Percentiles rank a stretch among this genome's conserved stretches.
These are phyloP conservation scores for Heliconius erato DNA, from an alignment of 2,888 invertebrate genomes.

Conservation along the genomic window DNA sequence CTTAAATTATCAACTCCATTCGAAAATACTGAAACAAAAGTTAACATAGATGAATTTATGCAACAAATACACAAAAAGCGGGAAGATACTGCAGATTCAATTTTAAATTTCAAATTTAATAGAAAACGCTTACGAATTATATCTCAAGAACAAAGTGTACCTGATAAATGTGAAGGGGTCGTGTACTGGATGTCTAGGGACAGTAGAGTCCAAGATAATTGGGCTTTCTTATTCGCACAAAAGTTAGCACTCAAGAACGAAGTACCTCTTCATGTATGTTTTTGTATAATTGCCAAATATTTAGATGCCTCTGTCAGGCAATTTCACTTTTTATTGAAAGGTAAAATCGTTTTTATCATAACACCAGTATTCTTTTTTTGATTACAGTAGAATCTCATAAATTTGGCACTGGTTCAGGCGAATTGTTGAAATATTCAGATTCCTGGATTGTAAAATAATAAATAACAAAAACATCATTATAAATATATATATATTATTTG, in stretches of 20 bases:
- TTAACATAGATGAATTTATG: conserved; percentile 67
- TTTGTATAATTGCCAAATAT: conserved; percentile 92
- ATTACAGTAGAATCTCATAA: not conserved
- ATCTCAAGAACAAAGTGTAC: conserved; percentile 87
- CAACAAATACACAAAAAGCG: conserved; percentile 77
- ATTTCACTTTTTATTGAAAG: conserved; percentile 92
- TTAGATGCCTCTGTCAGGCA: conserved; percentile 93
- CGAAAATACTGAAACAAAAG: conserved; percentile 54
- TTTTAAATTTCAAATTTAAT: conserved; percentile 90
- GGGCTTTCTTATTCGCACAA: conserved; percentile 96
- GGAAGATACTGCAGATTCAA: conserved; percentile 83
- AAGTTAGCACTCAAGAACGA: conserved; percentile 92
- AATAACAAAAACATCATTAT: too few species aligned
- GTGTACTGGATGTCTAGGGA: conserved; percentile 97
- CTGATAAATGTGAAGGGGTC: conserved; percentile 86
- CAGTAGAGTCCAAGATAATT: conserved; percentile 95
- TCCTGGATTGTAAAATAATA: too few species aligned
- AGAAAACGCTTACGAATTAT: conserved; percentile 91
- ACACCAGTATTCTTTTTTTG: not conserved
- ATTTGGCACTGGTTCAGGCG: not conserved
- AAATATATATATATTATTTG: too few species aligned
- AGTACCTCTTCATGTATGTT: conserved; percentile 92
- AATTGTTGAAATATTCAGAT: too few species aligned
- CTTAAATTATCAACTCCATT: conserved; percentile 63
- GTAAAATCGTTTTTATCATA: conserved; percentile 65